Conservation (phyloP, 2,888 invertebrate species). For the Branchellion lobata region DNA sequence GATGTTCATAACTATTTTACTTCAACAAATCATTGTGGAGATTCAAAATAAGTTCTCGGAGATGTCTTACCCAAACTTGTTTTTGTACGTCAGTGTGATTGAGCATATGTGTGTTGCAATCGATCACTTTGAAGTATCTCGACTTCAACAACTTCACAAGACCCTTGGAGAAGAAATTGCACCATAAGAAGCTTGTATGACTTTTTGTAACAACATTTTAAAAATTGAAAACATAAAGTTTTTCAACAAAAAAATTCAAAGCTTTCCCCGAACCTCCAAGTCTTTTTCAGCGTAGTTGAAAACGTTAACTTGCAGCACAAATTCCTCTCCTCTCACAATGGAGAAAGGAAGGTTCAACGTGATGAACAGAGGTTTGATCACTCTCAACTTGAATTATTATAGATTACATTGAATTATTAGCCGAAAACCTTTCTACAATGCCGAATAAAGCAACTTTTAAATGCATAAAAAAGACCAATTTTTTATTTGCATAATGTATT, state of each 20-base stretch:
- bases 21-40: no score
- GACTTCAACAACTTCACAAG: conserved; percentile 82
- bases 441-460: no score
- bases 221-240: no score
- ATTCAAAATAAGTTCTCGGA: no score
- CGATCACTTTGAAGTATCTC: conserved; percentile 63
- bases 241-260: no score
- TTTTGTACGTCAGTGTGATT: no score
- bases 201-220: no score
- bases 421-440: background rate
- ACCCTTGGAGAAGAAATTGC: conserved; percentile 62
- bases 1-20: no score
- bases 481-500: no score
- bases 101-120: conserved; percentile 27
- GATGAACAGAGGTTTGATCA: conserved; percentile 81
- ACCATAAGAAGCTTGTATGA: no score
- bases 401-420: background rate
- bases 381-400: conserved; percentile 57
- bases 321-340: conserved; percentile 83
- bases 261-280: background rate
- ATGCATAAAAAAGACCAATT: no score
- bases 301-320: conserved; percentile 82
- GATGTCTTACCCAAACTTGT: no score
- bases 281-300: conserved; percentile 71
- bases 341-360: conserved; percentile 83